These are phyloP conservation scores for Lutraria lutraria DNA, from an alignment of 2,888 invertebrate genomes.

Conservation along the genomic window DNA sequence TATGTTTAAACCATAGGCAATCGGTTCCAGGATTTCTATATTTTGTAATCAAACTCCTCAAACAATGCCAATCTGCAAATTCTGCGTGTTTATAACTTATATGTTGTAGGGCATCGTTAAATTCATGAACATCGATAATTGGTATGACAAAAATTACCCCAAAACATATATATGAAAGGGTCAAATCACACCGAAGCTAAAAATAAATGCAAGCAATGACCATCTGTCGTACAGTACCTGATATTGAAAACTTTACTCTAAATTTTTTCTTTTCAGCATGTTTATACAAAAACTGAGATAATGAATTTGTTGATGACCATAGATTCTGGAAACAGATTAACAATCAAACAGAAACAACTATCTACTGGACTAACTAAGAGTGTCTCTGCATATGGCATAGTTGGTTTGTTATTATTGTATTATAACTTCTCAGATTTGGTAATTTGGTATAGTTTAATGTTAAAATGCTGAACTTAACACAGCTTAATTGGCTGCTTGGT, in stretches of 20 bases:
- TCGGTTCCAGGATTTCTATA: no score
- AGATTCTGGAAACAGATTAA: slow-evolving; percentile 90
- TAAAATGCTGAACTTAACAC: not conserved
- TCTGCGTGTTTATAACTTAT: not conserved
- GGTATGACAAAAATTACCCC: no score
- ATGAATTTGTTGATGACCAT: slow-evolving; percentile 93
- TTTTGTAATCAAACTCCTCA: no score
- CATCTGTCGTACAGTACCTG: no score
- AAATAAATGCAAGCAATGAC: no score
- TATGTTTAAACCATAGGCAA: no score
- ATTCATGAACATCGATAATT: no score
- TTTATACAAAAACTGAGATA: slow-evolving; percentile 95
- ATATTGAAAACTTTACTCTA: not conserved
- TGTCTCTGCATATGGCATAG: slow-evolving; percentile 97
- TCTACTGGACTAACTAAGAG: slow-evolving; percentile 91
- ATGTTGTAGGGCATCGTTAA: no score
- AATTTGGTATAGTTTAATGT: not conserved
- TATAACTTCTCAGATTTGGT: not conserved
- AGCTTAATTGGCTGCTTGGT: no score
- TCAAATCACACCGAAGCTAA: no score
- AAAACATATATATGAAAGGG: no score
- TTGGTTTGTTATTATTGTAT: slow-evolving; percentile 89
- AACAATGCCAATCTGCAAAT: not conserved
- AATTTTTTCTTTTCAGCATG: slow-evolving; percentile 89
- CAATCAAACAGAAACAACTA: slow-evolving; percentile 85